Evolutionary conservation across 2,113 vertebrate genomes (phyloP).

Genomic region (Xerus inauris): DNA sequence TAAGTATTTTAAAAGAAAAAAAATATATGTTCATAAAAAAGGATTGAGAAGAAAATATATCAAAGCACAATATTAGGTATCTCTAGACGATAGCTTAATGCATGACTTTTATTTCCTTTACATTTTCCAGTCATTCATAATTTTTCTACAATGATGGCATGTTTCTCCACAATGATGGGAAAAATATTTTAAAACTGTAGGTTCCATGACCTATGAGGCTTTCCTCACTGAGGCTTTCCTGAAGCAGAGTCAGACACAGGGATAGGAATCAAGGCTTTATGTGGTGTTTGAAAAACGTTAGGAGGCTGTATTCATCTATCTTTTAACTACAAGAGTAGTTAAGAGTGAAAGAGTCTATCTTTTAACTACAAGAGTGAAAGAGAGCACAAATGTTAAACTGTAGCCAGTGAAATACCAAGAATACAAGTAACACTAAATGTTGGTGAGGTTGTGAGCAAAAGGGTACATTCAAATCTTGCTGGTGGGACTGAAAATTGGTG

Average conservation of each 20-base stretch:
- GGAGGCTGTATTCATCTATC: background rate
- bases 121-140: background rate
- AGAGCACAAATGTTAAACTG: background rate
- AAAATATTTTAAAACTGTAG: background rate
- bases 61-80: background rate
- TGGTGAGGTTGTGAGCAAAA: too few relatives aligned
- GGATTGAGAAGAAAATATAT: background rate
- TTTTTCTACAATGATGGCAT: background rate
- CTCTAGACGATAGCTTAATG: background rate
- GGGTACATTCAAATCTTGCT: too few relatives aligned
- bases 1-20: background rate
- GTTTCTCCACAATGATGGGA: background rate
- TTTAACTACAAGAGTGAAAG: background rate
- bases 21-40: background rate
- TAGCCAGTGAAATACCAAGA: background rate
- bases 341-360: too few relatives aligned
- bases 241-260: background rate
- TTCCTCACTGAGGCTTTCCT: background rate
- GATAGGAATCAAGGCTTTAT: background rate
- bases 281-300: background rate
- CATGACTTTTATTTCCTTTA: conserved; percentile 11
- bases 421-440: too few relatives aligned
- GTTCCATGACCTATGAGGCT: background rate
- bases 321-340: background rate
- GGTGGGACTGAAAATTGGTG: too few relatives aligned